Conservation (phyloP, 2,888 invertebrate genomes). For the Adelphocoris suturalis region DNA sequence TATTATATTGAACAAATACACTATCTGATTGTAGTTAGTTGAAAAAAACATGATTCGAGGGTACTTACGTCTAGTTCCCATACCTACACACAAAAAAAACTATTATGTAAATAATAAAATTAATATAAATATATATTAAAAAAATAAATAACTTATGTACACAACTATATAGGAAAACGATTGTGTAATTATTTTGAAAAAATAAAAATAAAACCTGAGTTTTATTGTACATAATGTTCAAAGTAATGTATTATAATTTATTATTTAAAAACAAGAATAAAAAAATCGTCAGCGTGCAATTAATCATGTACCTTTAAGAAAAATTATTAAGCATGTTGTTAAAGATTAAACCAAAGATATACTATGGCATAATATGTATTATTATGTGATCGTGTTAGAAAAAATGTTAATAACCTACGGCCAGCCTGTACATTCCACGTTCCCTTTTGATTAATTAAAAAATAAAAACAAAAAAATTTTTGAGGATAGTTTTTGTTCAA, state of each 20-base stretch:
- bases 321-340: constrained; percentile 50
- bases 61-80: constrained; percentile 51
- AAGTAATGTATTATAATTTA: constrained; percentile 10
- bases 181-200: constrained; percentile 58
- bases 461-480: background rate
- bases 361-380: constrained; percentile 46
- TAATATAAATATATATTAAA: background rate
- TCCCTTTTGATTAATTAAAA: background rate
- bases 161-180: constrained; percentile 39
- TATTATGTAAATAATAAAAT: constrained; percentile 10
- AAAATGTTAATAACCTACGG: constrained; percentile 44
- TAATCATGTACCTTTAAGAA: constrained; percentile 67
- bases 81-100: background rate
- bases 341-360: constrained; percentile 65
- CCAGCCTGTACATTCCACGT: constrained; percentile 59
- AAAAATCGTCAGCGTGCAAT: constrained; percentile 67
- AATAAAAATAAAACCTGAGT: constrained; percentile 4
- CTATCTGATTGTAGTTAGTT: constrained; percentile 5
- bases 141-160: constrained; percentile 18
- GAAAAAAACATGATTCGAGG: constrained; percentile 1
- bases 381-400: constrained; percentile 61
- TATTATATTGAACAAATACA: background rate
- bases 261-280: constrained; percentile 33
- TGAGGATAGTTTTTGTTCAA: background rate
- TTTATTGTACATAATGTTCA: constrained; percentile 59